These are phyloP conservation scores for Exocentrus adspersus DNA, from an alignment of 2,888 invertebrate species.

Conservation along the genomic window DNA sequence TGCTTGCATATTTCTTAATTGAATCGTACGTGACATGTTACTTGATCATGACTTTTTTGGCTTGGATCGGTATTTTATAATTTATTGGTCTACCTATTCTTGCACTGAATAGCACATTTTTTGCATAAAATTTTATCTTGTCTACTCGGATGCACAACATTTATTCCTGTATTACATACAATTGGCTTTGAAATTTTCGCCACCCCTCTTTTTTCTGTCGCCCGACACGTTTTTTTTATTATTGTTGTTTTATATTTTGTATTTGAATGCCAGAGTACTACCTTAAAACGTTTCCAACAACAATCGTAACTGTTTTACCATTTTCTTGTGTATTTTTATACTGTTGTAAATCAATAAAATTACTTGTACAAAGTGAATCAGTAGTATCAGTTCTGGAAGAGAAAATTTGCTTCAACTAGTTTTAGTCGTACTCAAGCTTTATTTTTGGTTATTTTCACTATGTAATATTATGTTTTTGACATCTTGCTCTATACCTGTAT, in stretches of 20 bases:
- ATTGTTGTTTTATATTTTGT: conserved; percentile 1
- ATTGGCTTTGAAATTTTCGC: conserved; percentile 27
- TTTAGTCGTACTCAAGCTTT: no score
- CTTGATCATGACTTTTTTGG: conserved; percentile 62
- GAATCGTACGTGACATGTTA: conserved; percentile 63
- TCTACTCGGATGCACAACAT: conserved; percentile 36
- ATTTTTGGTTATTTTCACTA: no score
- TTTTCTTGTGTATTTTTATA: no score
- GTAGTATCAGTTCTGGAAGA: no score
- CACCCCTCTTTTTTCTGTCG: conserved; percentile 21
- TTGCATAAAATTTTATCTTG: conserved; percentile 26
- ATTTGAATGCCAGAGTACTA: conserved; percentile 11
- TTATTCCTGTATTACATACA: conserved; percentile 32
- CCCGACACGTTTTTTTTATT: conserved; percentile 12
- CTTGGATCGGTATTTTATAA: conserved; percentile 61
- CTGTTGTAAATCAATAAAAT: no score
- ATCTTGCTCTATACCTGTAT: no score
- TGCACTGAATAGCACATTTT: conserved; percentile 47
- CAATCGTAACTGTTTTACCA: no score
- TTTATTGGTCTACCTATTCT: conserved; percentile 59
- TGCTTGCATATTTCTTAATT: conserved; percentile 62
- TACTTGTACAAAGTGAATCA: no score
- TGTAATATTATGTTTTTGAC: no score
- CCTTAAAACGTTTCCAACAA: background rate
- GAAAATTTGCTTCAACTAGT: no score